Evolutionary conservation across 1,140 invertebrate species (phyloP), one percentile per base, ranked within the genome.

Genomic region (Varroa destructor): DNA sequence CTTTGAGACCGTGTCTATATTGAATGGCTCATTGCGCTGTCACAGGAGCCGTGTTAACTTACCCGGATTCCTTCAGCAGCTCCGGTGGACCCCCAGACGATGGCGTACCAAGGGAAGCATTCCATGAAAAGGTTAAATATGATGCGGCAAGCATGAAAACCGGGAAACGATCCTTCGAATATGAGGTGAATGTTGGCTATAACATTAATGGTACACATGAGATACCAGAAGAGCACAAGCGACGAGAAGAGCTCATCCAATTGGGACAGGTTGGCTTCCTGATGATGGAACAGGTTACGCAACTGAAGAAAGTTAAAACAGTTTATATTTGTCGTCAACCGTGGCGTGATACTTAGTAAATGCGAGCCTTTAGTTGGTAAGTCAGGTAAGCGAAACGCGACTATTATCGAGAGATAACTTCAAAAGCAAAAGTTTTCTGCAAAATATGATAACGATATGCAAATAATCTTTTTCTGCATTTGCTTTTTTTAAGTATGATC

Each of bases 41-140:
- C 25, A 25, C 25, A 25, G 25, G 25, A 25, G 25, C 25, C 25
- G 25, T 25, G 25, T 25, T 25, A 25, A 40, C 12, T 36, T 67
- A 67, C 61, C 61, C 46, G 61, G 40, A 67, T 67, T 1, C 61
- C 61, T 40, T 67, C 61, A 2, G 61, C 61, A 4, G 61, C 61
- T 25, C 61, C 61, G 10, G 61, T 67, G 14, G 61, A 43, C 40
- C 40, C 61, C 61, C 61, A 67, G 46, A 67, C 37, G 36, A 67
- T 67, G 2, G 61, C 61, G 40, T 46, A 67, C 61, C 61, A 67
- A 14, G 61, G 61, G 61, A 67, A 67, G 8, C 61, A 40, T 3
- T 67, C 61, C 61, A 67, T 67, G 61, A 67, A 67, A 40, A 67
- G 61, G 61, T 67, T 67, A 37, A 67, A 67, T 8, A 40, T 1